phyloP scores from a whole-genome alignment of 2,113 vertebrate species.

The Festucalex cinctus region DNA sequence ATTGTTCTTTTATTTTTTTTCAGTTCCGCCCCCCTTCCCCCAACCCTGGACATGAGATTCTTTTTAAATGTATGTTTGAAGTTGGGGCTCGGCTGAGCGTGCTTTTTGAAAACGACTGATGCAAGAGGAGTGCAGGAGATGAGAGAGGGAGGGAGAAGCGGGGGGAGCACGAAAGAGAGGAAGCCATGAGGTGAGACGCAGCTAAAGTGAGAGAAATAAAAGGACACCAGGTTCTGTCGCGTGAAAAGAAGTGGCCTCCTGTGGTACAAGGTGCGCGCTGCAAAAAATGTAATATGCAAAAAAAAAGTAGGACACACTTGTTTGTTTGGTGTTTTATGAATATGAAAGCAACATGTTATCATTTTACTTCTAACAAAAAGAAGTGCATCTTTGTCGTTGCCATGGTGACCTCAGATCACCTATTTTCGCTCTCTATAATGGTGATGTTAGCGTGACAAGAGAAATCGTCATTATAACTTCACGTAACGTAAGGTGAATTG shows the following conservation, averaged over 20 bases:
- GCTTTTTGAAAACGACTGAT: slow-evolving; percentile 69
- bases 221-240: slow-evolving; percentile 18
- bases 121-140: slow-evolving; percentile 61
- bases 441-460: background rate
- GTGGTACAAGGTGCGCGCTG: slow-evolving; percentile 29
- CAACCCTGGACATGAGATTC: slow-evolving; percentile 57
- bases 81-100: slow-evolving; percentile 61
- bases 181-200: slow-evolving; percentile 21
- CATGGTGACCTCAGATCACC: background rate
- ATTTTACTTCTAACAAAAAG: background rate
- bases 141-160: slow-evolving; percentile 41
- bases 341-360: background rate
- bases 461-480: background rate
- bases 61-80: slow-evolving; percentile 71
- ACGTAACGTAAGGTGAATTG: background rate
- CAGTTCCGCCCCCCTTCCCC: background rate
- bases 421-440: background rate
- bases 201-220: slow-evolving; percentile 29
- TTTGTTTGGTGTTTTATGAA: background rate
- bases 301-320: background rate
- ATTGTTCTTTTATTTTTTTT: slow-evolving; percentile 48
- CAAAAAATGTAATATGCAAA: slow-evolving; percentile 8
- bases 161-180: slow-evolving; percentile 49
- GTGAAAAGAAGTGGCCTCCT: slow-evolving; percentile 36
- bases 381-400: background rate